phyloP scores from a whole-genome alignment of 1,140 invertebrate genomes.

The Samia ricini region DNA sequence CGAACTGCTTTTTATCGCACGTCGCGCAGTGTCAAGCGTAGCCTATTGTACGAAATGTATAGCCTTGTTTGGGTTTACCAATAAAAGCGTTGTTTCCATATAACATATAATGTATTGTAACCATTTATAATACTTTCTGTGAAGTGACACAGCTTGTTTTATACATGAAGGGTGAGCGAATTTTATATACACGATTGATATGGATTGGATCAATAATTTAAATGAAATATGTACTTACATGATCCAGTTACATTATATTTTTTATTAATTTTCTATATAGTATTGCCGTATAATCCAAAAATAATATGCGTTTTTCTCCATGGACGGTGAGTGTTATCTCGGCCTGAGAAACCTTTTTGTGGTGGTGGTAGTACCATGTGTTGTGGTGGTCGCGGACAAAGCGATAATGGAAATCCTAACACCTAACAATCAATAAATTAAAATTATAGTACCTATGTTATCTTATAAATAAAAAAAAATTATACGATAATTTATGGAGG shows the following conservation, averaged over 20 bases:
- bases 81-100: constrained; percentile 30
- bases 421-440: too few relatives aligned
- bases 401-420: too few relatives aligned
- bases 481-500: too few relatives aligned
- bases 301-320: too few relatives aligned
- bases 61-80: constrained; percentile 20
- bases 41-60: constrained; percentile 29
- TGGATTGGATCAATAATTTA: constrained; percentile 7
- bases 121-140: constrained; percentile 30
- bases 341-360: too few relatives aligned
- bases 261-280: too few relatives aligned
- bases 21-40: constrained; percentile 27
- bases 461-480: too few relatives aligned
- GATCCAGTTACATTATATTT: not conserved
- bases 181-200: constrained; percentile 17
- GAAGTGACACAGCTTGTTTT: constrained; percentile 29
- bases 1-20: constrained; percentile 16
- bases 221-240: not conserved
- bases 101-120: constrained; percentile 39
- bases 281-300: too few relatives aligned
- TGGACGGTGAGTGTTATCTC: too few relatives aligned
- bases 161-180: constrained; percentile 68
- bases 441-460: too few relatives aligned
- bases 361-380: too few relatives aligned
- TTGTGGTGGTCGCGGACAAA: too few relatives aligned